Conservation (phyloP, 1,140 invertebrate species). For the Thaumatotibia leucotreta region DNA sequence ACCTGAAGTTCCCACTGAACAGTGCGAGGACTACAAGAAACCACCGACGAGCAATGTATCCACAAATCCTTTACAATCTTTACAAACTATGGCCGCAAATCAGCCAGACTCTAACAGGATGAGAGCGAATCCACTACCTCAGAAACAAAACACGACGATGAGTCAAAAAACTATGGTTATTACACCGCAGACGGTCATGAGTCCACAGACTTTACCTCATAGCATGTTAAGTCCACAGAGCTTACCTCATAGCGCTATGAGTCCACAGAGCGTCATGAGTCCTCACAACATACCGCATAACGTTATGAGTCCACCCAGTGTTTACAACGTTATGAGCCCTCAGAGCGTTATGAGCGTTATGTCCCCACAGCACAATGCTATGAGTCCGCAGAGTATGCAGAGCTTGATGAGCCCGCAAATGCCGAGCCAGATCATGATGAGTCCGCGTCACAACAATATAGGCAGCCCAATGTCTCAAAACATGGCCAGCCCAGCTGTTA, state of each 20-base stretch:
- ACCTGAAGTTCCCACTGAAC: slow-evolving; percentile 49
- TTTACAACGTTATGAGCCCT: slow-evolving; percentile 70
- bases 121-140: slow-evolving; percentile 52
- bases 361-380: slow-evolving; percentile 68
- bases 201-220: slow-evolving; percentile 61
- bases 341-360: slow-evolving; percentile 70
- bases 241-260: slow-evolving; percentile 46
- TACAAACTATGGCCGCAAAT: slow-evolving; percentile 62
- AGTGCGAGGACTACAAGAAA: slow-evolving; percentile 50
- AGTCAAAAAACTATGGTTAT: slow-evolving; percentile 62
- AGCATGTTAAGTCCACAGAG: slow-evolving; percentile 62
- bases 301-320: slow-evolving; percentile 66
- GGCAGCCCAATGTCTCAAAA: slow-evolving; percentile 66
- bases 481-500: slow-evolving; percentile 58
- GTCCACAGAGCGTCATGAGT: slow-evolving; percentile 53
- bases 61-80: slow-evolving; percentile 57
- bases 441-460: slow-evolving; percentile 63
- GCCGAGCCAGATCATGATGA: slow-evolving; percentile 67
- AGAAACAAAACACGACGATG: slow-evolving; percentile 46
- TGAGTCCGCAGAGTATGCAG: slow-evolving; percentile 70
- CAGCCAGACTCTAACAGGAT: slow-evolving; percentile 58
- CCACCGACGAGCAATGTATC: slow-evolving; percentile 27
- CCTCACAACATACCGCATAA: slow-evolving; percentile 63
- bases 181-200: slow-evolving; percentile 63
- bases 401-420: slow-evolving; percentile 70